phyloP scores from a whole-genome alignment of 2,888 invertebrate species.

The Rhyacophila evoluta region DNA sequence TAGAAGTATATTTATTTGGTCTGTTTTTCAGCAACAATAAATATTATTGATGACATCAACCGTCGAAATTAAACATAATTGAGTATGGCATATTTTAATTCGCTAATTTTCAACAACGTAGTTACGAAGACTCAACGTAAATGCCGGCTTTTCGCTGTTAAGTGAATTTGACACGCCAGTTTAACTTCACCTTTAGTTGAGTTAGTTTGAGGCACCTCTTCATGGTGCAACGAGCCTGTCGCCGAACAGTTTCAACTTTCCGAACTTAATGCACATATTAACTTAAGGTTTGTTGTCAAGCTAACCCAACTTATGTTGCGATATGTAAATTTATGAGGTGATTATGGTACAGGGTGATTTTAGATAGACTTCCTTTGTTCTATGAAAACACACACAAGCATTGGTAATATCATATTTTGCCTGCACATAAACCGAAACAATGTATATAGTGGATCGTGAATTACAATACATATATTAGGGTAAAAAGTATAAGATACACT shows the following conservation, averaged over 20 bases:
- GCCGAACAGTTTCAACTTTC: constrained; percentile 34
- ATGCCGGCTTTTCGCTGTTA: constrained; percentile 41
- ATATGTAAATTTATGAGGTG: constrained; percentile 49
- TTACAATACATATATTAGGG: too few relatives aligned
- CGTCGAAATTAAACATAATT: neutral
- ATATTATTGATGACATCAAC: too few relatives aligned
- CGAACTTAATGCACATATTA: constrained; percentile 54
- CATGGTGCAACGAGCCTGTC: constrained; percentile 33
- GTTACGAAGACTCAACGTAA: constrained; percentile 6
- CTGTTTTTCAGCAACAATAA: too few relatives aligned
- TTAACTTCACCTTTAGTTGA: constrained; percentile 38
- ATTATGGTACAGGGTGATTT: constrained; percentile 40
- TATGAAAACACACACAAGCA: too few relatives aligned
- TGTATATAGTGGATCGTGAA: too few relatives aligned
- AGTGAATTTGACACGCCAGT: constrained; percentile 49
- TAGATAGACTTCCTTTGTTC: too few relatives aligned
- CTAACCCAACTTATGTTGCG: constrained; percentile 50
- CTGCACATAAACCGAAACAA: too few relatives aligned
- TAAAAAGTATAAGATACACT: too few relatives aligned
- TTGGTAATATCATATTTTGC: too few relatives aligned
- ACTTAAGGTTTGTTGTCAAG: constrained; percentile 53
- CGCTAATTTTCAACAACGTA: constrained; percentile 25
- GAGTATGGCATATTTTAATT: neutral
- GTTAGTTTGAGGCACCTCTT: constrained; percentile 42
- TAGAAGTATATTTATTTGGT: too few relatives aligned